Base-by-base conservation (phyloP, 2,113 vertebrate genomes). In the Piprites chloris region DNA sequence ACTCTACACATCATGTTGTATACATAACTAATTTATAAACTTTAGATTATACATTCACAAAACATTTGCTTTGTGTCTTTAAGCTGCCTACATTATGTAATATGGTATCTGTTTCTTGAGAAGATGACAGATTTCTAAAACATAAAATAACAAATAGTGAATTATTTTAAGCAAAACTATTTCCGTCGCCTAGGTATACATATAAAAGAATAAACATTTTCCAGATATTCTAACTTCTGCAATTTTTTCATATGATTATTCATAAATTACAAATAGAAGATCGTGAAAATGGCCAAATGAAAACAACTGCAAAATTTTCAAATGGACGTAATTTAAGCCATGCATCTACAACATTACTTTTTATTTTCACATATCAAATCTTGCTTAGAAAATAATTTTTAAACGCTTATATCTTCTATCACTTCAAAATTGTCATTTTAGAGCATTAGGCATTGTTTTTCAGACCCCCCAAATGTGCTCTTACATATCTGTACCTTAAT, bases 51-150 rank as follows among this genome's bases (percentile, higher is more conserved):
- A 5, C 9, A 58, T 85, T 95, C 44, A 72, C 46, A 65, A 90
- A 92, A 53, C 22, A 55, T 66, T 87, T 68, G 13, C 5, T 79
- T 93, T 76, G 9, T 72, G 52, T 41, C 41, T 85, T 79, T 75
- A 76, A 91, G n/a, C 30, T 87, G 74, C 28, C 21, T 91, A 59
- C 8, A 49, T 62, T 35, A 12, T 11, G 3, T 82, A 58, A 76
- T 39, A 41, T n/a, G 44, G 37, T 76, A 74, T 87, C 42, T 90
- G 46, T 82, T 94, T 27, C n/a, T 7, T 90, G 67, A 89, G 50
- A 85, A 80, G 71, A 83, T 68, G 85, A 85, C 58, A 91, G 42
- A 73, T 72, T 72, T 88, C 58, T 93, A 49, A 96, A 93, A 69
- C 35, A 77, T 44, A 75, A 91, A 81, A 75, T 82, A 87, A 82